Conservation (phyloP, 2,888 invertebrate genomes). For the Oligia fasciuncula region DNA sequence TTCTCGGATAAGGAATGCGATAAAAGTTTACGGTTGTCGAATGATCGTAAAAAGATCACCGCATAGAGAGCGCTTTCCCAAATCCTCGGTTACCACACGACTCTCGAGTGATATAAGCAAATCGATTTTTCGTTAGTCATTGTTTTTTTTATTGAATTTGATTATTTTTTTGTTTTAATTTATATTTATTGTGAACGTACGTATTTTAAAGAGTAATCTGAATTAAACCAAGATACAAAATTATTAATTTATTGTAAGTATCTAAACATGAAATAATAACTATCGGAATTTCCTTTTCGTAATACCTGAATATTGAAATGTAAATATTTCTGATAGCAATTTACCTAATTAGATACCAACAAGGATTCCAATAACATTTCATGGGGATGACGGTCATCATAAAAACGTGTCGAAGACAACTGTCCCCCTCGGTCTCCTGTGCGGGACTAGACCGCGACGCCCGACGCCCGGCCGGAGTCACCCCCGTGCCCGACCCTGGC, state of each 20-base stretch:
- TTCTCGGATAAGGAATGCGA: slow-evolving; percentile 69
- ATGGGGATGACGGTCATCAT: slow-evolving; percentile 24
- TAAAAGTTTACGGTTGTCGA: slow-evolving; percentile 78
- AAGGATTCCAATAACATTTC: slow-evolving; percentile 40
- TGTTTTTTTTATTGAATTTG: slow-evolving; percentile 25
- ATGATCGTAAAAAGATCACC: slow-evolving; percentile 78
- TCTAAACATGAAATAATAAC: not conserved
- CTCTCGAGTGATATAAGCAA: slow-evolving; percentile 41
- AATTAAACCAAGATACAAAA: not conserved
- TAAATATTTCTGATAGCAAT: slow-evolving; percentile 12
- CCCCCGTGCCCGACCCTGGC: slow-evolving; percentile 75
- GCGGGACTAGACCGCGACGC: slow-evolving; percentile 71
- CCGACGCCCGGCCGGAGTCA: slow-evolving; percentile 61
- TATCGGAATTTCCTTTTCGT: not conserved
- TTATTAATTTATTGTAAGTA: not conserved
- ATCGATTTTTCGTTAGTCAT: slow-evolving; percentile 39
- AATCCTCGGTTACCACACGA: slow-evolving; percentile 60
- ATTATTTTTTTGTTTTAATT: not conserved
- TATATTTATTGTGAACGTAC: not conserved
- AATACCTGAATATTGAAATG: not conserved
- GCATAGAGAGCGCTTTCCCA: slow-evolving; percentile 69
- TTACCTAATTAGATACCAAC: slow-evolving; percentile 33
- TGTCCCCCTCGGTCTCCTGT: slow-evolving; percentile 71
- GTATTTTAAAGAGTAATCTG: not conserved
- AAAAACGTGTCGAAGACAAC: slow-evolving; percentile 55